A percentile compares a stretch with the other conserved stretches of the same genome.
phyloP scores from a whole-genome alignment of 2,113 vertebrate genomes.

The Brachionichthys hirsutus region DNA sequence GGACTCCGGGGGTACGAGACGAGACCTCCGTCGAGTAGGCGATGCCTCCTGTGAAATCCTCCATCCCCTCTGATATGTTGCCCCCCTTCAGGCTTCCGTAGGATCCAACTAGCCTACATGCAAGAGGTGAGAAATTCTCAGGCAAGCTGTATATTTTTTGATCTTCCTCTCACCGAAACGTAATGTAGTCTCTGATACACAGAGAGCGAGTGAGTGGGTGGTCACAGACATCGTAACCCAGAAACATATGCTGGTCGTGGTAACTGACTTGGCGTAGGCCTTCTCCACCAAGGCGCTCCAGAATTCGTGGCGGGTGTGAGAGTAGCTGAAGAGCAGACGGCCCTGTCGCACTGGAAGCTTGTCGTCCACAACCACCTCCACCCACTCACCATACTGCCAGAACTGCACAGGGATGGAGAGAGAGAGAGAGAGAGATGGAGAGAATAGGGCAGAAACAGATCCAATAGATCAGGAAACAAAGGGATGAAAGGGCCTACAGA shows the following conservation, averaged over 20 bases:
- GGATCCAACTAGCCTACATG: slow-evolving; percentile 74
- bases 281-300: slow-evolving; percentile 86
- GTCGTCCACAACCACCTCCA: slow-evolving; percentile 85
- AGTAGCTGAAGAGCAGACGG: slow-evolving; percentile 82
- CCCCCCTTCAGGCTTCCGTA: slow-evolving; percentile 81
- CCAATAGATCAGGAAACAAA: slow-evolving; percentile 18
- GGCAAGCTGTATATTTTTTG: slow-evolving; percentile 3
- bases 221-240: slow-evolving; percentile 54
- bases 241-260: slow-evolving; percentile 71
- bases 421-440: slow-evolving; percentile 10
- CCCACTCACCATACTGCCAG: slow-evolving; percentile 86
- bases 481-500: slow-evolving; percentile 18
- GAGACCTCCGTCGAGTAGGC: slow-evolving; percentile 65
- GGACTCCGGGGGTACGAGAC: slow-evolving; percentile 64
- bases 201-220: slow-evolving; percentile 38
- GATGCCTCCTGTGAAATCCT: slow-evolving; percentile 84
- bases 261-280: slow-evolving; percentile 83
- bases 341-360: slow-evolving; percentile 76
- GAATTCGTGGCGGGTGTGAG: slow-evolving; percentile 77
- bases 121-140: slow-evolving; percentile 11
- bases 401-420: slow-evolving; percentile 66
- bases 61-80: slow-evolving; percentile 83
- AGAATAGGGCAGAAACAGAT: slow-evolving; percentile 2
- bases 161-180: neutral
- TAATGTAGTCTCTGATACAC: neutral